Conservation (phyloP, 2,113 vertebrate genomes). For the Pyxicephalus adspersus region DNA sequence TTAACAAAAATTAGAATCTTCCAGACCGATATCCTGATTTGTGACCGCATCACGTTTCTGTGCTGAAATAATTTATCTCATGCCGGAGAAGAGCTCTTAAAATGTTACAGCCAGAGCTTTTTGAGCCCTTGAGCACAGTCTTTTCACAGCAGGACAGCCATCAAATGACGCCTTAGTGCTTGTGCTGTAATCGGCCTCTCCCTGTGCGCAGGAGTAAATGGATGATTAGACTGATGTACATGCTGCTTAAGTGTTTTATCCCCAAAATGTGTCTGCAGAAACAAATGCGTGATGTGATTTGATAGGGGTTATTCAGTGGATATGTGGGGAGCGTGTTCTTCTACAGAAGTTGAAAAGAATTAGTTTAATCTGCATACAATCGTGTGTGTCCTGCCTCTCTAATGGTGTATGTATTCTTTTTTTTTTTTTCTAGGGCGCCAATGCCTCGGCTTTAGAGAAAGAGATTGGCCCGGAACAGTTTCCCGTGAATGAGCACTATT, state of each 20-base stretch:
- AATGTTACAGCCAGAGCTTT: background rate
- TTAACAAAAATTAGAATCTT: background rate
- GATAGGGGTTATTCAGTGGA: background rate
- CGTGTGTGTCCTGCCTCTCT: background rate
- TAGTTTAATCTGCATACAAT: background rate
- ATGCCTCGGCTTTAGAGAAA: conserved; percentile 89
- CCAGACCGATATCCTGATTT: background rate
- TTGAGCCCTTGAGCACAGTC: background rate
- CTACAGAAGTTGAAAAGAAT: background rate
- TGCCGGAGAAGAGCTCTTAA: conserved; percentile 4
- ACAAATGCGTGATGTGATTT: background rate
- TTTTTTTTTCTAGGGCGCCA: conserved; percentile 76
- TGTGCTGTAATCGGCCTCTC: background rate
- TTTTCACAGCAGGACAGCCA: conserved; percentile 7
- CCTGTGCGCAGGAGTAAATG: background rate
- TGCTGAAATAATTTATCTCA: background rate
- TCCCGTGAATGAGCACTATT: conserved; percentile 85
- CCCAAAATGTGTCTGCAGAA: background rate
- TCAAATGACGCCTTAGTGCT: conserved; percentile 6
- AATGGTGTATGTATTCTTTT: background rate
- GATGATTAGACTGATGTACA: background rate
- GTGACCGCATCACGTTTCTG: background rate
- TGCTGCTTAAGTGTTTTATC: background rate
- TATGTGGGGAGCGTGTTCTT: background rate
- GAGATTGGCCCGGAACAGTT: conserved; percentile 88